Evolutionary conservation across 2,113 vertebrate species (phyloP), one percentile per base, ranked within the genome.

Genomic region (Casuarius casuarius): DNA sequence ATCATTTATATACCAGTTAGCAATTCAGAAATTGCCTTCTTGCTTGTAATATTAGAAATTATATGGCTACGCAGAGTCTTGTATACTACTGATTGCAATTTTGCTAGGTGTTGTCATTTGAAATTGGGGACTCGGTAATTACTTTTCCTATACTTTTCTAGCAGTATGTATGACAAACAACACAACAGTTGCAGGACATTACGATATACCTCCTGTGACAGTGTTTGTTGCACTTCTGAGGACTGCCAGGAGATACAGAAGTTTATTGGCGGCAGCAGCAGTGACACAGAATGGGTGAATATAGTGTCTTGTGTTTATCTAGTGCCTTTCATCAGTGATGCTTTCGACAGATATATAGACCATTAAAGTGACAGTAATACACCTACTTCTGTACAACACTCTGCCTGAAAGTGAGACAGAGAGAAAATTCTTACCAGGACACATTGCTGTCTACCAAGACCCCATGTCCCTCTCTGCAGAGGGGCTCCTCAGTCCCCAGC

Each of bases 11-110:
- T 77, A 61, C 42, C 76, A 35, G 46, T 67, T 81, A 95, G 59
- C 38, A 78, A 46, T 33, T 75, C 68, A 28, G 52, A 63, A 90
- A 87, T 66, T 51, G 15, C 17, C 48, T 65, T 85, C 56, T 63
- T 94, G 46, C 49, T 92, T 84, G 17, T 89, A 90, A 15, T 35
- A n/a, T 46, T 93, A 78, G 83, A 93, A 95, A 91, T 95, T 49
- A 77, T 52, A 66, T 48, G 75, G 51, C 52, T 83, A 22, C 25
- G 38, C 42, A 54, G 61, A 90, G 63, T 56, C 76, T 67, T 92
- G 35, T 66, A 89, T 95, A 94, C 63, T 66, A 42, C 56, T 72
- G 59, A 65, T 54, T 95, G 90, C 67, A 80, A 17, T 91, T 95
- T 95, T 95, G 25, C 72, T 80, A 68, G 77, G 68, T 87, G 61